These are phyloP conservation scores for Endotricha flammealis DNA, from an alignment of 2,888 invertebrate species.

Conservation along the genomic window DNA sequence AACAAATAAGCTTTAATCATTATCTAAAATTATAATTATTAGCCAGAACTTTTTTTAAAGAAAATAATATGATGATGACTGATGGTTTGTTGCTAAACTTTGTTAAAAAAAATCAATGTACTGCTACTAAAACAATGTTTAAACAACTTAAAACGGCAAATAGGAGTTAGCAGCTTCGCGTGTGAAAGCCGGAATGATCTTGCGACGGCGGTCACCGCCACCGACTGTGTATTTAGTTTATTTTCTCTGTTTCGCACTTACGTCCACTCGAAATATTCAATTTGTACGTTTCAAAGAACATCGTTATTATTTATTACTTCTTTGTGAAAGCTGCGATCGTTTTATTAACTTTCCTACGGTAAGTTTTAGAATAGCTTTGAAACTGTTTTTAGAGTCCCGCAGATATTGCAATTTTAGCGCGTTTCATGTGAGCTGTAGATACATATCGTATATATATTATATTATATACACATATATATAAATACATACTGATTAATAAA, in stretches of 20 bases:
- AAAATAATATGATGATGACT: not conserved
- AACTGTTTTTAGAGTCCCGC: too few species aligned
- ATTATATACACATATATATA: too few species aligned
- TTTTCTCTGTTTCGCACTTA: constrained; percentile 17
- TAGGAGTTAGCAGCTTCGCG: constrained; percentile 30
- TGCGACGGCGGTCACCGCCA: constrained; percentile 8
- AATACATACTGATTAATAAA: too few species aligned
- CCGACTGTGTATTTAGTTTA: constrained; percentile 16
- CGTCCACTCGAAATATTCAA: constrained; percentile 12
- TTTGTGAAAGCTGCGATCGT: constrained; percentile 12
- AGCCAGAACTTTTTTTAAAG: too few species aligned
- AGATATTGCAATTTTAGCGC: too few species aligned
- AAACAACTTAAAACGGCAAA: constrained; percentile 35
- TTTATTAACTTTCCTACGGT: too few species aligned
- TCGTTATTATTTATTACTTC: constrained; percentile 16
- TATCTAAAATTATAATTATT: too few species aligned
- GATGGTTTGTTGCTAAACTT: not conserved
- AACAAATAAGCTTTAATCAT: too few species aligned
- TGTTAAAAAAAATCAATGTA: constrained; percentile 8
- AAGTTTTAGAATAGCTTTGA: too few species aligned
- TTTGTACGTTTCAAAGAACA: constrained; percentile 13
- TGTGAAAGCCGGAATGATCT: constrained; percentile 34
- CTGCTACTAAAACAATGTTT: constrained; percentile 25
- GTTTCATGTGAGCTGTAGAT: too few species aligned
- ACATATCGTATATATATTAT: too few species aligned